Evolutionary conservation across 2,113 vertebrate genomes (phyloP).

Genomic region (Polypterus senegalus): DNA sequence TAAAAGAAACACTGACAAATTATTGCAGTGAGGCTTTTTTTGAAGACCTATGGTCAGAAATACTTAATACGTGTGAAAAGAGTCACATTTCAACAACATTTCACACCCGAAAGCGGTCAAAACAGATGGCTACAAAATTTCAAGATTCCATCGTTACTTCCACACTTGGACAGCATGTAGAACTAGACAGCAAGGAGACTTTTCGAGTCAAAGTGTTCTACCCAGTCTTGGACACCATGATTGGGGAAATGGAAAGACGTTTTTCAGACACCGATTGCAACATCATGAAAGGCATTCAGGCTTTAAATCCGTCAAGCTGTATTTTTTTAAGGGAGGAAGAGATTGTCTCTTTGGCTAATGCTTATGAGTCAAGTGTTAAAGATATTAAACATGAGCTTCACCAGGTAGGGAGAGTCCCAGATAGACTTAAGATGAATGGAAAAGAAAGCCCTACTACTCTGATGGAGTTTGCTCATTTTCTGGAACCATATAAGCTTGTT

Average conservation of each 20-base stretch:
- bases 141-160: slow-evolving; percentile 11
- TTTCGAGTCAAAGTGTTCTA: slow-evolving; percentile 11
- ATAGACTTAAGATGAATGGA: slow-evolving; percentile 9
- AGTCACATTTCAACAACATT: too few relatives aligned
- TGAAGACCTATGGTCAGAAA: too few relatives aligned
- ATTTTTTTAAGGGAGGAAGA: slow-evolving; percentile 6
- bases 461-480: too few relatives aligned
- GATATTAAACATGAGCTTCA: slow-evolving; percentile 1
- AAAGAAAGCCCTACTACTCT: slow-evolving; percentile 13
- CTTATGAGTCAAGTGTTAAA: not conserved
- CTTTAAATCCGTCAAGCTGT: slow-evolving; percentile 1
- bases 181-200: slow-evolving; percentile 8
- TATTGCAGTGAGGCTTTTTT: too few relatives aligned
- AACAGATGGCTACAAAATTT: too few relatives aligned
- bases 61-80: too few relatives aligned
- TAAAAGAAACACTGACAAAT: too few relatives aligned
- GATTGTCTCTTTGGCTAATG: slow-evolving; percentile 1
- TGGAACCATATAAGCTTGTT: too few relatives aligned
- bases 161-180: slow-evolving; percentile 8
- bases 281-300: slow-evolving; percentile 9
- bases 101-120: too few relatives aligned
- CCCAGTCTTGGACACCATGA: slow-evolving; percentile 13
- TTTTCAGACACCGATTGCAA: slow-evolving; percentile 15
- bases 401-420: slow-evolving; percentile 9
- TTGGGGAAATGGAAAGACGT: slow-evolving; percentile 11